Evolutionary conservation across 2,888 invertebrate genomes (phyloP).

Genomic region (Hecatera dysodea): DNA sequence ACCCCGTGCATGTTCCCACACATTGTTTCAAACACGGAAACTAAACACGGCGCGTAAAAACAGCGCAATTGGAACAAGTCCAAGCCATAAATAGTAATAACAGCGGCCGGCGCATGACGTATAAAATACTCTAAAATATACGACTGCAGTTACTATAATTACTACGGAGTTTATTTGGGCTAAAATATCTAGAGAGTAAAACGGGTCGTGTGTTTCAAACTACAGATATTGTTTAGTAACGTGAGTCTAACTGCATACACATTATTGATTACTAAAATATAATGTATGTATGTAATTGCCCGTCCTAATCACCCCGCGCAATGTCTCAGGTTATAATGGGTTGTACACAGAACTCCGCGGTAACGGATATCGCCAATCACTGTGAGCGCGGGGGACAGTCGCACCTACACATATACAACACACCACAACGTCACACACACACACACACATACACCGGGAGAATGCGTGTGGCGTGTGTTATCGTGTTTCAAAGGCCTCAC

Average conservation of each 20-base stretch:
- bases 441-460: neutral
- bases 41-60: slow-evolving; percentile 24
- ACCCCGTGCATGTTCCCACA: slow-evolving; percentile 37
- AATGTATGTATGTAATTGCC: neutral
- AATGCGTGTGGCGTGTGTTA: slow-evolving; percentile 17
- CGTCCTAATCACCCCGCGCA: neutral
- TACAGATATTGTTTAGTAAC: neutral
- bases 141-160: slow-evolving; percentile 29
- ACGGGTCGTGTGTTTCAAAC: neutral
- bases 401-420: neutral
- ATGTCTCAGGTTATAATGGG: neutral
- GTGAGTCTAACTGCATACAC: neutral
- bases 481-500: slow-evolving; percentile 22
- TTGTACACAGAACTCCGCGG: no score
- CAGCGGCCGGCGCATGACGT: slow-evolving; percentile 48
- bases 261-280: neutral
- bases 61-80: slow-evolving; percentile 44
- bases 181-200: neutral
- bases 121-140: slow-evolving; percentile 49
- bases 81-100: slow-evolving; percentile 56
- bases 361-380: slow-evolving; percentile 12
- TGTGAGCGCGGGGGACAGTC: neutral
- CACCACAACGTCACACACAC: neutral
- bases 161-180: slow-evolving; percentile 26
- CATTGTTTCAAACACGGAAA: slow-evolving; percentile 16